phyloP scores from a whole-genome alignment of 64 coral and sea anemone genomes.

The Montipora efflorescens region DNA sequence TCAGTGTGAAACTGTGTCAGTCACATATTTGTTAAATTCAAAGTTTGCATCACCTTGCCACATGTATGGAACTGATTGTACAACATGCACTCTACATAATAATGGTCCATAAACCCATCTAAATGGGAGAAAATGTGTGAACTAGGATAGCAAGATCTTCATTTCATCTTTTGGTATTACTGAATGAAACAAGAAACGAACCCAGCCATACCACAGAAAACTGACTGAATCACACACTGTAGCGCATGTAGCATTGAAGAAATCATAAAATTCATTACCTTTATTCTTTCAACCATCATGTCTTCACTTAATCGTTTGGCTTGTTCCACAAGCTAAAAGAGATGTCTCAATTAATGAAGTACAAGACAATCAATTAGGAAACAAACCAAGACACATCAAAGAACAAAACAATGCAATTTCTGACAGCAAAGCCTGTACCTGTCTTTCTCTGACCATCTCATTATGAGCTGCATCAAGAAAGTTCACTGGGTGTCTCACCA shows the following conservation, averaged over 20 bases:
- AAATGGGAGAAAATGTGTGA: too few relatives aligned
- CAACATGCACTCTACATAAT: too few relatives aligned
- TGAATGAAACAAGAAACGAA: too few relatives aligned
- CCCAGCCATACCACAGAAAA: too few relatives aligned
- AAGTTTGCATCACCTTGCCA: too few relatives aligned
- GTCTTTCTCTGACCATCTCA: slow-evolving; percentile 90
- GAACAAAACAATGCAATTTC: neutral
- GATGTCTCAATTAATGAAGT: neutral
- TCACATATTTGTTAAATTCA: neutral
- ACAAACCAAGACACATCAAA: neutral
- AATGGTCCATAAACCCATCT: too few relatives aligned
- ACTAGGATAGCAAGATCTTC: too few relatives aligned
- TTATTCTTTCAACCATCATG: slow-evolving; percentile 79
- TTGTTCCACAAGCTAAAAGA: slow-evolving; percentile 82
- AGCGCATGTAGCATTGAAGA: neutral
- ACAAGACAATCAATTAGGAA: neutral
- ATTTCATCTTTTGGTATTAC: too few relatives aligned
- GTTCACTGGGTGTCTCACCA: slow-evolving; percentile 89
- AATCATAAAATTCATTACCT: slow-evolving; percentile 30
- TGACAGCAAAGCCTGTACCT: slow-evolving; percentile 40
- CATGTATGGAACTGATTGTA: too few relatives aligned
- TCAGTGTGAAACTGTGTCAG: neutral
- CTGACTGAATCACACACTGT: neutral
- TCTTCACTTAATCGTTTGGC: slow-evolving; percentile 95
- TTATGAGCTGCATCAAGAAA: slow-evolving; percentile 91